Evolutionary conservation across 1,140 invertebrate genomes (phyloP), one percentile per base, ranked within the genome.

Genomic region (Drosophila quadrilineata): DNA sequence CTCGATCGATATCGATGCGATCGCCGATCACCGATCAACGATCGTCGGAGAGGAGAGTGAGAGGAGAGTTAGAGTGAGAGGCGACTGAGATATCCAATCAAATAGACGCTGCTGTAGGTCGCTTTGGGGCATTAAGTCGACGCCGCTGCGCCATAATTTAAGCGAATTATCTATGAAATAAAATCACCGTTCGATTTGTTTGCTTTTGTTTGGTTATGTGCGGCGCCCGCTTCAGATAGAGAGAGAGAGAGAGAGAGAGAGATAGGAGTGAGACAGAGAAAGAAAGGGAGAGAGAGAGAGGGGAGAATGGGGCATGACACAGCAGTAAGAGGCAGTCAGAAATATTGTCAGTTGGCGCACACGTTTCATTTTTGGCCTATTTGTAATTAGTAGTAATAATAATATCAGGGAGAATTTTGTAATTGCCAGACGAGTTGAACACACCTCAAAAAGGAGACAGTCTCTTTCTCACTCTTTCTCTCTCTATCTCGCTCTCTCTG

Each of bases 131-230:
- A 74, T 84, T 71, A 48, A 71, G 57, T 41, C 54, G 68, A 64
- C 65, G 80, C 65, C 36, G 71, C 65, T 75, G 75, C 80, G 84
- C 77, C 79, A 87, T 87, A 87, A 87, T 87, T 87, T 87, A 87
- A 85, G 85, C 77, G 79, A 71, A 85, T 87, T 87, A 87, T 87
- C 77, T 87, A 84, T 79, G 77, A 88, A 87, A 87, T 67, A 71
- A 79, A 87, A 87, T 87, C 84, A 88, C 58, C 74, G 85, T 58
- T 59, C 54, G 48, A 68, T 85, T 72, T 53, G 49, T 45, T 58
- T 38, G 58, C 64, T 50, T n/a, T n/a, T n/a, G n/a, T n/a, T n/a
- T n/a, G n/a, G n/a, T n/a, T n/a, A n/a, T n/a, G n/a, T n/a, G 12
- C 43, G 54, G 58, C 71, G 65, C 70, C 70, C 76, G 45, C 36